phyloP scores from a whole-genome alignment of 2,113 vertebrate species.

The Macquaria australasica region DNA sequence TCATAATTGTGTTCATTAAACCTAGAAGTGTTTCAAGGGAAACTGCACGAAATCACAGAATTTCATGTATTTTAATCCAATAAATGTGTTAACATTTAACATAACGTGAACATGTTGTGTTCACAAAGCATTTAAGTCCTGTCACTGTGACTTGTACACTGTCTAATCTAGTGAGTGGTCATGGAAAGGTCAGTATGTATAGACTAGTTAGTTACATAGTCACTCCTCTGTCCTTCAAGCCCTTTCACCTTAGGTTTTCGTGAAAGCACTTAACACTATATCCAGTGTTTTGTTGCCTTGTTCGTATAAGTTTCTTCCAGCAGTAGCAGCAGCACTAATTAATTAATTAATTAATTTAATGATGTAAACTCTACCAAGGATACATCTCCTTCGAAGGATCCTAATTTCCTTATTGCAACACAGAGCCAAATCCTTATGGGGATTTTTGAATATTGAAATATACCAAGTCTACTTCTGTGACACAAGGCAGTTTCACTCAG shows the following conservation, averaged over 20 bases:
- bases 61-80: background rate
- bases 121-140: background rate
- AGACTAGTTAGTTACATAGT: background rate
- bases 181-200: background rate
- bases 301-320: background rate
- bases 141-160: background rate
- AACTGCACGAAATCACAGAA: background rate
- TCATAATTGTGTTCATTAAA: background rate
- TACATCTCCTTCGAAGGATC: background rate
- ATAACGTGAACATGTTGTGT: too few relatives aligned
- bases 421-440: background rate
- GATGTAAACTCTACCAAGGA: background rate
- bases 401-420: background rate
- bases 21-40: background rate
- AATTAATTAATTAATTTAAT: too few relatives aligned
- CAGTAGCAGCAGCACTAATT: background rate
- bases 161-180: background rate
- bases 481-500: background rate
- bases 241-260: background rate
- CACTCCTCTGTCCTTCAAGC: background rate
- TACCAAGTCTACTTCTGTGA: background rate
- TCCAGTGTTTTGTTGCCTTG: conserved; percentile 1
- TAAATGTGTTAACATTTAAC: background rate
- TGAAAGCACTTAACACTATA: background rate
- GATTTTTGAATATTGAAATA: background rate